Base-by-base conservation (phyloP, 2,888 invertebrate genomes). In the Nysson spinosus region DNA sequence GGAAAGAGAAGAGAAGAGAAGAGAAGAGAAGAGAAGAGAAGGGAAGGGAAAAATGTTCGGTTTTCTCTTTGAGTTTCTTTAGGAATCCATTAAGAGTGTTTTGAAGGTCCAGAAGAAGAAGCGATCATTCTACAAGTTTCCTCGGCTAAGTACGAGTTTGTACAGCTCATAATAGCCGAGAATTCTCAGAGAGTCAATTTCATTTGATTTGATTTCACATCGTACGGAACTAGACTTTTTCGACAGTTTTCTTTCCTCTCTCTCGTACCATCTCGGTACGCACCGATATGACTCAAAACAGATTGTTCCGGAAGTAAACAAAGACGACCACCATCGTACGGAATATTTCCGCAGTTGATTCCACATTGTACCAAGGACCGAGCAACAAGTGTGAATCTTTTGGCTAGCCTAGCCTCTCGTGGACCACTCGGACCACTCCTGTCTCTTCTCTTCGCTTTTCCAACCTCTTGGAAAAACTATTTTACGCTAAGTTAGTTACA, bases 51-150 rank as follows among this genome's bases (percentile, higher is more conserved):
- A 19, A 30, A 28, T 9, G n/a, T 6, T n/a, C 6, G 30, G 16
- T 6, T 7, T 16, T 4, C 22, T 34, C 42, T 37, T 56, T 14
- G 52, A 54, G 46, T 72, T 64, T 66, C 60, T 57, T 63, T 62
- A 63, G 64, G 75, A 77, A 77, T 80, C 72, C 76, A 75, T 77
- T 73, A 77, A 77, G 75, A 60, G 68, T 71, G 69, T 76, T 81
- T 77, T 68, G n/a, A n/a, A n/a, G n/a, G n/a, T 77, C 72, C 76
- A 75, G 71, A 50, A 19, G 60, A 37, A 44, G 50, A 75, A 80
- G 79, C 77, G 76, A 82, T 82, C 79, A 79, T 82, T 79, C 77
- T 78, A 78, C 70, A 75, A 78, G 81, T 81, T 81, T 80, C 74
- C 74, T 73, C 60, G 75, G n/a, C n/a, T n/a, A n/a, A n/a, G 26